A percentile compares a stretch with the other conserved stretches of the same genome.
These are phyloP conservation scores for Callosobruchus maculatus DNA, from an alignment of 2,888 invertebrate species.

Conservation along the genomic window DNA sequence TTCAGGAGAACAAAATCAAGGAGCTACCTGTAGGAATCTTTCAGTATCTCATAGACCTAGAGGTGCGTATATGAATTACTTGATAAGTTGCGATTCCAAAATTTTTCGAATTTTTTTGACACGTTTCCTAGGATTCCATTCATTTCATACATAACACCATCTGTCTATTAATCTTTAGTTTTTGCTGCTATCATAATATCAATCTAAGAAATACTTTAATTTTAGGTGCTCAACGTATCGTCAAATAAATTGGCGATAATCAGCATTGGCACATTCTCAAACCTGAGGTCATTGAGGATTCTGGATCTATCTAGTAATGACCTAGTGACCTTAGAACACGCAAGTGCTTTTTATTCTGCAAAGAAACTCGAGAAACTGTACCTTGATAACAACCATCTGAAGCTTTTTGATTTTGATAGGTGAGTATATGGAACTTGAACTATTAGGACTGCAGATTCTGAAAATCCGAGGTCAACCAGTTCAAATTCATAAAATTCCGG, in stretches of 20 bases:
- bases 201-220: not conserved
- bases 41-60: conserved; percentile 16
- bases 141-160: no score
- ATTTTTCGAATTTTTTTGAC: no score
- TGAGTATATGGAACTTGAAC: not conserved
- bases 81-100: no score
- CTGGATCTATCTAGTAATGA: conserved; percentile 24
- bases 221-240: conserved; percentile 11
- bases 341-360: conserved; percentile 22
- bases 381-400: conserved; percentile 25
- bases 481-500: no score
- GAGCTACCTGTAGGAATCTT: conserved; percentile 19
- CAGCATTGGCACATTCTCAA: conserved; percentile 25
- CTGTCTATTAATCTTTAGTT: no score
- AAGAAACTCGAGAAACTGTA: conserved; percentile 15
- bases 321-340: conserved; percentile 16
- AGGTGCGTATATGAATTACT: not conserved
- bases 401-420: conserved; percentile 15
- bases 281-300: conserved; percentile 17
- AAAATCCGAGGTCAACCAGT: no score
- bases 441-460: no score
- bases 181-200: no score
- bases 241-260: conserved; percentile 20
- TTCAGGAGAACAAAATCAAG: conserved; percentile 18
- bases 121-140: no score